A percentile compares a stretch with the other conserved stretches of the same genome.
phyloP scores from a whole-genome alignment of 2,797 vertebrate genomes.

The Myotis myotis region DNA sequence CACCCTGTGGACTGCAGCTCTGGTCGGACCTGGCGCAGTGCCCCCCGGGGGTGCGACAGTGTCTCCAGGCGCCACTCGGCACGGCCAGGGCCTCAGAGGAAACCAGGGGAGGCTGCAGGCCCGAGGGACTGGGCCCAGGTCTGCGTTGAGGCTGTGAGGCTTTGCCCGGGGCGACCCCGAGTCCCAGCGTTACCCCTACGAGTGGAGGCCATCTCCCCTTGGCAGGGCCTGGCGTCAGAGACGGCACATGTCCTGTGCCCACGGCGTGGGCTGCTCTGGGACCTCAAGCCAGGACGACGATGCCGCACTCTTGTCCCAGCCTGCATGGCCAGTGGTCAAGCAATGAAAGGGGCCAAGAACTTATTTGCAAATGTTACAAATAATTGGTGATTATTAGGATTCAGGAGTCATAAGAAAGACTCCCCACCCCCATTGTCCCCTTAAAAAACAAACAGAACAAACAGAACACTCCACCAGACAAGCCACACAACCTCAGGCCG shows the following conservation, averaged over 20 bases:
- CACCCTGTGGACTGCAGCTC: background rate
- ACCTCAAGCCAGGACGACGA: too few species aligned
- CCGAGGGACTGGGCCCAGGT: background rate
- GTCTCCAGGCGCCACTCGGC: rapidly evolving
- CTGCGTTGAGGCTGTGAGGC: background rate
- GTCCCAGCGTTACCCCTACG: background rate
- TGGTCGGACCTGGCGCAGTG: rapidly evolving
- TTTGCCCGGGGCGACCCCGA: background rate
- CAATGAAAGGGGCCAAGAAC: background rate
- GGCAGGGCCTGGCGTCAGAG: background rate
- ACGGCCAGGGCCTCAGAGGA: background rate
- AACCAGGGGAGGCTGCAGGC: background rate
- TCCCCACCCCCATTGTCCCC: too few species aligned
- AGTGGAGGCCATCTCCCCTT: background rate
- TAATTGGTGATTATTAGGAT: background rate
- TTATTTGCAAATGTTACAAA: background rate
- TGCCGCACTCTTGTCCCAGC: rapidly evolving
- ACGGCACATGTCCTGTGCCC: rapidly evolving
- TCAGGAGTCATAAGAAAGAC: background rate
- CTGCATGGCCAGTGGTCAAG: background rate
- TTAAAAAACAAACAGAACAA: background rate
- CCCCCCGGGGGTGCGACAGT: too few species aligned
- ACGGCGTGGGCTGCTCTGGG: rapidly evolving
- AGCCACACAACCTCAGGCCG: background rate
- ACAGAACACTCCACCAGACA: background rate